phyloP scores from a whole-genome alignment of 2,113 vertebrate species.

The Antidorcas marsupialis region DNA sequence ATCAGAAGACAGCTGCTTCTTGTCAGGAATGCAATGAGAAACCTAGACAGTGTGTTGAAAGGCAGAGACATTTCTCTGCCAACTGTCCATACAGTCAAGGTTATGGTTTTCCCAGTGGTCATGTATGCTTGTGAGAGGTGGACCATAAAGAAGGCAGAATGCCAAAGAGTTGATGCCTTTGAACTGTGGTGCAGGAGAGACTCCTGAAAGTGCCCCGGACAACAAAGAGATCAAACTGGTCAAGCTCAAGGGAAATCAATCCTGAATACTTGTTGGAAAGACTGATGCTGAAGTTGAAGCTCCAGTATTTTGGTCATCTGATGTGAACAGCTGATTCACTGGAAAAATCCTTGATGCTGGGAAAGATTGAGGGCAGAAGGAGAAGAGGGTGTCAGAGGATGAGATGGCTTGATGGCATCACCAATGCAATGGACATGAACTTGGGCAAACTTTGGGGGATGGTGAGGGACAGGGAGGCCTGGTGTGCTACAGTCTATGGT shows the following conservation, averaged over 20 bases:
- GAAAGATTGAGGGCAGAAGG: not conserved
- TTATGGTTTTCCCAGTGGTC: not conserved
- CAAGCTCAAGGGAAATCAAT: not conserved
- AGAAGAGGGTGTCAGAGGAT: not conserved
- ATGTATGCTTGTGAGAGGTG: not conserved
- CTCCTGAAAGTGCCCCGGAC: not conserved
- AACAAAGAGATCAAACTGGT: not conserved
- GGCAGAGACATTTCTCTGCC: not conserved
- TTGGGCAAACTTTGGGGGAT: not conserved
- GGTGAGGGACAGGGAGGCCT: not conserved
- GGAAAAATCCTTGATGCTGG: not conserved
- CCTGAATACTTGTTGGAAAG: not conserved
- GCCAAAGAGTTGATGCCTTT: not conserved
- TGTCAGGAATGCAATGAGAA: not conserved
- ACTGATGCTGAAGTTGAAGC: not conserved
- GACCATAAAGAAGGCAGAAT: not conserved
- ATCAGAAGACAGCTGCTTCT: not conserved
- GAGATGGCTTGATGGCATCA: not conserved
- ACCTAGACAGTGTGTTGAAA: not conserved
- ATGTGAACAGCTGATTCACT: not conserved
- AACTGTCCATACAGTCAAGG: not conserved
- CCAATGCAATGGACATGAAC: not conserved
- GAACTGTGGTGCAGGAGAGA: not conserved
- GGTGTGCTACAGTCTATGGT: not conserved
- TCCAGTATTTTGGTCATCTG: not conserved